Base-by-base conservation (phyloP, 2,113 vertebrate species). In the Archocentrus centrarchus region DNA sequence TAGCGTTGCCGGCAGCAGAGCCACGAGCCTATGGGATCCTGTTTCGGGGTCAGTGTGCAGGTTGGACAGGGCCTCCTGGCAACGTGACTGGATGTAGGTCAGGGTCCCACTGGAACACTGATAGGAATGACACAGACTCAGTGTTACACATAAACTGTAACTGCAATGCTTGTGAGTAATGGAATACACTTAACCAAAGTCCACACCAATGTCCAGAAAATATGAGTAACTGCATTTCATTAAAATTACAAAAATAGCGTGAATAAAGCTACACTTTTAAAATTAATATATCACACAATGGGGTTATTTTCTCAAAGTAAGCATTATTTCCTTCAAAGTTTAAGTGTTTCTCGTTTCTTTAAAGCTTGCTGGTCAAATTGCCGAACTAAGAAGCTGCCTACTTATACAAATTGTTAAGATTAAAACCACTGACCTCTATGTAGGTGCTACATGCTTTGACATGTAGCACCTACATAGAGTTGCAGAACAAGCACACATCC, bases 71-170 rank as follows among this genome's bases (percentile, higher is more conserved):
- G 97, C 98, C 88, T 96, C 77, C 61, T 95, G 94, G 93, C 98
- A 98, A 32, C 81, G 96, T 13, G 94, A 95, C 90, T 96, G 88
- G 89, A 99, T 99, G 84, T 99, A 99, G 77, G 97, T 96, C 94
- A 99, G 86, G 1, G 98, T 99, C 84, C 98, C 98, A 3, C 92
- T 96, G 1, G 97, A 97, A 91, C 97, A 99, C 98, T 99, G 85
- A 2, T 59, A 47, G 60, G 59, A 78, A 53, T 75, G 18, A 18
- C 27, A 82, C 73, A 88, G 41, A 82, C 27, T 13, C 55, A 22
- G 27, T 7, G 53, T 80, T 76, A 59, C 22, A 84, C 44, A 85
- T 44, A 73, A 18, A 73, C 27, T 7, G 2, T 8, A 73, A 73
- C 27, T 73, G 47, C 68, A 32, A 27, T 32, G 68, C 68, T 73